phyloP scores from a whole-genome alignment of 1,140 invertebrate genomes.

The Chelonus insularis region DNA sequence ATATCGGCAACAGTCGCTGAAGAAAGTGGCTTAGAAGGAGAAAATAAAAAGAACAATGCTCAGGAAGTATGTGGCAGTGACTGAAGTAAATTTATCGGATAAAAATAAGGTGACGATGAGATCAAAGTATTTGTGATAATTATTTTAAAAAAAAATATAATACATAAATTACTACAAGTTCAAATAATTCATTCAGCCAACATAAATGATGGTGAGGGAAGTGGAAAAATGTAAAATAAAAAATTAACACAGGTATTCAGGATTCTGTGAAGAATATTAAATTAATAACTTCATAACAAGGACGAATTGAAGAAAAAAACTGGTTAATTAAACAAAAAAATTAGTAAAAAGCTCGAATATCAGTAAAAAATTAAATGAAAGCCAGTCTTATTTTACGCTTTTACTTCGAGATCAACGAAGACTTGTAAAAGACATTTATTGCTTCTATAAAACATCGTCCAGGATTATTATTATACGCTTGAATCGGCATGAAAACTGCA shows the following conservation, averaged over 20 bases:
- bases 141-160: background rate
- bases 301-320: too few relatives aligned
- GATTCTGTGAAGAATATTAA: too few relatives aligned
- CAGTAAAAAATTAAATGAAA: too few relatives aligned
- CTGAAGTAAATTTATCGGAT: conserved; percentile 8
- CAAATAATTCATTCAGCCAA: too few relatives aligned
- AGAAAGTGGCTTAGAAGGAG: conserved; percentile 13
- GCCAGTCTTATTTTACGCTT: too few relatives aligned
- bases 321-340: too few relatives aligned
- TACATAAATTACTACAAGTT: too few relatives aligned
- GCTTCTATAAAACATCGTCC: conserved; percentile 6
- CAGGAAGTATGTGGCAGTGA: background rate
- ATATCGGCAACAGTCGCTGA: conserved; percentile 5
- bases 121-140: background rate
- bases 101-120: background rate
- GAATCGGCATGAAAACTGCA: conserved; percentile 2
- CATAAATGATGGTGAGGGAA: too few relatives aligned
- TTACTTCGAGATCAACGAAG: background rate
- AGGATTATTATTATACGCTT: conserved; percentile 6
- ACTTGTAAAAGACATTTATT: conserved; percentile 6
- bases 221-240: too few relatives aligned
- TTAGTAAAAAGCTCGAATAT: too few relatives aligned
- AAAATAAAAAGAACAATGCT: background rate
- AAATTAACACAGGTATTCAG: too few relatives aligned
- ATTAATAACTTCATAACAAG: too few relatives aligned